phyloP scores from a whole-genome alignment of 2,113 vertebrate genomes.

The Columba livia region DNA sequence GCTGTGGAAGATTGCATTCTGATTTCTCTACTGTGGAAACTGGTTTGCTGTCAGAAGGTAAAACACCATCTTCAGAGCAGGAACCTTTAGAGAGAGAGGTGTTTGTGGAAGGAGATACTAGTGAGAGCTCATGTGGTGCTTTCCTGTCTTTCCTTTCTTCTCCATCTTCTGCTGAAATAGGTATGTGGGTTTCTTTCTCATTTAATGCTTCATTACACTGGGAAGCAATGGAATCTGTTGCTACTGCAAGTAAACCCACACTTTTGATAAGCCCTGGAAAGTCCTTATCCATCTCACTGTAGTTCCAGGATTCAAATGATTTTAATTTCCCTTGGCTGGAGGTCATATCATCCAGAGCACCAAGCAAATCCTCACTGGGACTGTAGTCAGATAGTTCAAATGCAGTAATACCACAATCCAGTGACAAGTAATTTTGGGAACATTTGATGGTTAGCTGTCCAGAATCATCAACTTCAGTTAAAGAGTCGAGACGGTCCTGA shows the following conservation, averaged over 20 bases:
- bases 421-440: slow-evolving; percentile 95
- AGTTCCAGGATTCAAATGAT: slow-evolving; percentile 79
- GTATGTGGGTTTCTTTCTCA: slow-evolving; percentile 45
- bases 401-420: slow-evolving; percentile 98
- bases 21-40: not conserved
- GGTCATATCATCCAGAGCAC: slow-evolving; percentile 71
- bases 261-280: slow-evolving; percentile 84
- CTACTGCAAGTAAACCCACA: slow-evolving; percentile 83
- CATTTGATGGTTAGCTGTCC: slow-evolving; percentile 97
- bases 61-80: slow-evolving; percentile 19
- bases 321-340: slow-evolving; percentile 73
- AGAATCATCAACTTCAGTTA: slow-evolving; percentile 96
- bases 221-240: slow-evolving; percentile 71
- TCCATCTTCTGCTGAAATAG: slow-evolving; percentile 32
- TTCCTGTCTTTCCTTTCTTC: slow-evolving; percentile 27
- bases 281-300: slow-evolving; percentile 81
- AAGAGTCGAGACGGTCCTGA: slow-evolving; percentile 91
- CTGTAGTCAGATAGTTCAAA: slow-evolving; percentile 96
- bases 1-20: slow-evolving; percentile 54
- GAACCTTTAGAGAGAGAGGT: slow-evolving; percentile 18
- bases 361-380: slow-evolving; percentile 86
- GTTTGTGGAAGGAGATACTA: not conserved
- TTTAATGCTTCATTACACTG: slow-evolving; percentile 54
- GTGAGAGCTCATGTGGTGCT: not conserved
- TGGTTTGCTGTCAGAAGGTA: not conserved